Evolutionary conservation across 2,113 vertebrate genomes (phyloP), one percentile per base, ranked within the genome.

Genomic region (Chionomys nivalis): DNA sequence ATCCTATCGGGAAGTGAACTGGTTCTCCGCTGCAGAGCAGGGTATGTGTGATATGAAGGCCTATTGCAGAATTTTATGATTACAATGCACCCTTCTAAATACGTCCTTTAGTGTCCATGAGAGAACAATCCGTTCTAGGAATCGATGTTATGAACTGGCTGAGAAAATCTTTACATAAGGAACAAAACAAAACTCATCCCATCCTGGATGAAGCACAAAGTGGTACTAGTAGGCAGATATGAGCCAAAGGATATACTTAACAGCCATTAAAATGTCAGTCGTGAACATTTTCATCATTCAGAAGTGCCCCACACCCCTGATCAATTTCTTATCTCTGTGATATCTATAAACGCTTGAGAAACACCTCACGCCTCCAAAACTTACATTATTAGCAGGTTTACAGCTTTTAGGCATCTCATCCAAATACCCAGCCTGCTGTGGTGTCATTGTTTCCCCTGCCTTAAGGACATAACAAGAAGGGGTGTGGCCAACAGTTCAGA

Each of bases 51-150:
- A 63, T 33, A 82, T 10, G 0, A 39, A 63, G 21, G n/a, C 16
- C 36, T 16, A 31, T 26, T 36, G 58, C 1, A 52, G 28, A n/a
- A 90, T 61, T 82, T 93, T 90, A 23, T 44, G 76, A 7, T 63
- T 77, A 72, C 9, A 63, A 36, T n/a, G 19, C 7, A 4, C 52
- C 87, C 87, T 1, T 49, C 23, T 75, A 93, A 76, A 85, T 89
- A 42, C 16, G 5, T 75, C 76, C 85, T 42, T 93, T 23, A 76
- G 42, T 13, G 82, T 89, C 42, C 44, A 5, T 66, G 63, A 91
- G 73, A 95, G 70, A 77, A 87, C 3, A 68, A 28, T 47, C 83
- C 86, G 81, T 92, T 95, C 65, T 91, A 58, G 90, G 44, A 95
- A 85, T 21, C 52, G 19, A 47, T 44, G 39, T 52, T 85, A 17